phyloP scores from a whole-genome alignment of 2,113 vertebrate species.

The Phylloscopus trochiloides region DNA sequence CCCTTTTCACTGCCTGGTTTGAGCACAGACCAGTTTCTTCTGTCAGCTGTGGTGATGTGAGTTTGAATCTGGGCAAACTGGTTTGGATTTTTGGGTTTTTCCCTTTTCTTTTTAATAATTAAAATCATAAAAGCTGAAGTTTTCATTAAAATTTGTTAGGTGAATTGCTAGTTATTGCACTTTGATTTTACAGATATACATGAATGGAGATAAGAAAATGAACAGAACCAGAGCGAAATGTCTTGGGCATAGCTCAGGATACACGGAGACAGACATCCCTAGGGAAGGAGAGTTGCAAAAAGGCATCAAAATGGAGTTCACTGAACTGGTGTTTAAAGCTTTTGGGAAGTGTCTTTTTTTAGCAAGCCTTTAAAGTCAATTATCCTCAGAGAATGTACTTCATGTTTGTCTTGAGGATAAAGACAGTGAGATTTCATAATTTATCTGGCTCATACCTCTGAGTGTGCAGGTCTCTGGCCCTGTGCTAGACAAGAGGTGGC shows the following conservation, averaged over 20 bases:
- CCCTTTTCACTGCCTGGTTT: neutral
- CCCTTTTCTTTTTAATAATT: neutral
- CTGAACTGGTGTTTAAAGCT: neutral
- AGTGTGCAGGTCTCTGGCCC: neutral
- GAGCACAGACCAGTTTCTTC: neutral
- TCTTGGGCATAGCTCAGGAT: neutral
- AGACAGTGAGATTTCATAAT: neutral
- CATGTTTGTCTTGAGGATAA: slow-evolving; percentile 12
- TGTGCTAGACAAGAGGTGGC: neutral
- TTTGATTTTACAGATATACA: neutral
- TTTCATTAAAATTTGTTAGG: neutral
- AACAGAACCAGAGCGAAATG: neutral
- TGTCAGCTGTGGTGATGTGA: neutral
- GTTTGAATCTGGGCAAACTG: neutral
- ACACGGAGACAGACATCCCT: neutral
- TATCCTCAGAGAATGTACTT: neutral
- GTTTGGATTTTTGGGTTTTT: no score
- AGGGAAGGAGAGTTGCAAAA: slow-evolving; percentile 30
- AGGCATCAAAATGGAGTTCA: slow-evolving; percentile 29
- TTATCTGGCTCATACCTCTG: neutral
- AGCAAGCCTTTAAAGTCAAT: slow-evolving; percentile 22
- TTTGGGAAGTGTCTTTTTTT: neutral
- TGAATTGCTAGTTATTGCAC: neutral
- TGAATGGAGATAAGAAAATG: neutral
- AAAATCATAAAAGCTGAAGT: neutral